Conservation (phyloP, 2,888 invertebrate species). For the Eupeodes luniger region DNA sequence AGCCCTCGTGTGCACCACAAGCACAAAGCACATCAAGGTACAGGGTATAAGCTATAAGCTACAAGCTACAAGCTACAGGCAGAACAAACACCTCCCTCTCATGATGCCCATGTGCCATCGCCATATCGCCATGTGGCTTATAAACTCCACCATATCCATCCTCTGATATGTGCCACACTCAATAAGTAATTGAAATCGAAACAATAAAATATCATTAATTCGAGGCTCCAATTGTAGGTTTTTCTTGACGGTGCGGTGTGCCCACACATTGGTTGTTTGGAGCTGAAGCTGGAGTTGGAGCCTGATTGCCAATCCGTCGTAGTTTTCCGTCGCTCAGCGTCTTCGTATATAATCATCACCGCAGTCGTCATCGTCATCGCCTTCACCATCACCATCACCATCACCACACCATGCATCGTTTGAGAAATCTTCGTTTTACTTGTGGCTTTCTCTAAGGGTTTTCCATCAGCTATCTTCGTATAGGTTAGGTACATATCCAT, state of each 20-base stretch:
- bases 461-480: conserved; percentile 22
- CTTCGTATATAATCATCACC: conserved; percentile 26
- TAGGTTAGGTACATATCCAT: conserved; percentile 35
- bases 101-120: conserved; percentile 14
- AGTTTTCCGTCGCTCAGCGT: conserved; percentile 1
- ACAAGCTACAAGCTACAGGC: no score
- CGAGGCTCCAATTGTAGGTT: conserved; percentile 75
- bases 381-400: neutral
- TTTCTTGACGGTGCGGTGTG: conserved; percentile 47
- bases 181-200: conserved; percentile 76
- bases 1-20: conserved; percentile 60
- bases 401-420: neutral
- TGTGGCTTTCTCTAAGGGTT: conserved; percentile 69
- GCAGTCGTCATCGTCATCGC: conserved; percentile 1
- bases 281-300: neutral
- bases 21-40: neutral
- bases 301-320: conserved; percentile 55
- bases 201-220: conserved; percentile 77
- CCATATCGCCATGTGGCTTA: neutral
- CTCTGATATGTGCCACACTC: conserved; percentile 65
- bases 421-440: neutral
- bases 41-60: neutral
- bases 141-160: conserved; percentile 17
- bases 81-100: conserved; percentile 35
- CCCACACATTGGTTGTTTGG: conserved; percentile 62